Conservation (phyloP, 2,113 vertebrate genomes). For the Dermatemys mawii region DNA sequence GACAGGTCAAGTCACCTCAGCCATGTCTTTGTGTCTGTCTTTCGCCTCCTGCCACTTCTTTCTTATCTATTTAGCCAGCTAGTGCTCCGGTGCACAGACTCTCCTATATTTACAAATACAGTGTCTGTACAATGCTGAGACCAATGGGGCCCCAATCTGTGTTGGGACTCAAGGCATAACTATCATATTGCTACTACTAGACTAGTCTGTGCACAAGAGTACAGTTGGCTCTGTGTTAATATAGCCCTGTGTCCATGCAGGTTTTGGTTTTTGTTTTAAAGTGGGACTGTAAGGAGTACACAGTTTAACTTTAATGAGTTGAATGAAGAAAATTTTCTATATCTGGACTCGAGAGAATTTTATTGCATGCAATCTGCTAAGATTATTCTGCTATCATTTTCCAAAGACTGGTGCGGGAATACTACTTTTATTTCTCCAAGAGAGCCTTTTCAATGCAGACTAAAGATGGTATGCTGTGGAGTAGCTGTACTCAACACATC, state of each 20-base stretch:
- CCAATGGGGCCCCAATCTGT: neutral
- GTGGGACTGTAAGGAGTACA: neutral
- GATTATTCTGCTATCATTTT: neutral
- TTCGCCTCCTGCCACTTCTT: neutral
- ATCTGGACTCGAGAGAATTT: neutral
- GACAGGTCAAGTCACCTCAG: neutral
- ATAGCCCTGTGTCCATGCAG: neutral
- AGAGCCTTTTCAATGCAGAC: neutral
- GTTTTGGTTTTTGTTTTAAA: neutral
- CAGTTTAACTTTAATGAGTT: neutral
- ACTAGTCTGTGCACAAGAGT: neutral
- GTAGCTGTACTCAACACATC: neutral
- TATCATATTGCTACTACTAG: neutral
- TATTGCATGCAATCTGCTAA: neutral
- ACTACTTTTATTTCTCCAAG: neutral
- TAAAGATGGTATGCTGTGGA: neutral
- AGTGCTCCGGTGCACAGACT: neutral
- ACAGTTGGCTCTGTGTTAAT: neutral
- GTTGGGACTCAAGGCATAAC: neutral
- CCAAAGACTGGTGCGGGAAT: neutral
- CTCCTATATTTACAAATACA: neutral
- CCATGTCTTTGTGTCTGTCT: neutral
- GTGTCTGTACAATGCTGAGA: neutral
- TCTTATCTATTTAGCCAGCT: neutral
- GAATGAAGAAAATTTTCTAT: neutral